phyloP scores from a whole-genome alignment of 1,140 invertebrate species.

The Hermatobates lingyangjiaoensis region DNA sequence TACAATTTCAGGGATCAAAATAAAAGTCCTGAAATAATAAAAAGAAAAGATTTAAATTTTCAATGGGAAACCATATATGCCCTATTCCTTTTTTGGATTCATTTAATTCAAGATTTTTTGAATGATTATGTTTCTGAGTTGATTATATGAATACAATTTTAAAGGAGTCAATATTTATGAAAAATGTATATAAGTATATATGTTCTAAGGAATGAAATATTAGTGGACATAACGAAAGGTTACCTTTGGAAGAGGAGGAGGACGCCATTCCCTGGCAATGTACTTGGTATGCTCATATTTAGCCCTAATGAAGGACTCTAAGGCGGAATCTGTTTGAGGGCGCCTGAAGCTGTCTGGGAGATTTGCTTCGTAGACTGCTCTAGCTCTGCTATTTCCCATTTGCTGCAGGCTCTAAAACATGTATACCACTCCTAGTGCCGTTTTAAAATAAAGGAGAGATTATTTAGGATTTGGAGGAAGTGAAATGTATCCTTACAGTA shows the following conservation, averaged over 20 bases:
- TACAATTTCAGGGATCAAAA: no score
- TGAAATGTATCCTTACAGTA: no score
- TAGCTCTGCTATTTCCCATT: conserved; percentile 92
- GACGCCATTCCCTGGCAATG: conserved; percentile 90
- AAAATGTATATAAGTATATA: background rate
- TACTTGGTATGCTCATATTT: conserved; percentile 99
- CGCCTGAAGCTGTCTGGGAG: conserved; percentile 84
- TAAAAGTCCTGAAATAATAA: no score
- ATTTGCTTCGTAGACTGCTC: conserved; percentile 94
- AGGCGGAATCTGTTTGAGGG: conserved; percentile 80
- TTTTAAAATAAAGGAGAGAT: no score
- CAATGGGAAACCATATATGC: no score
- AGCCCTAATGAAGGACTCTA: conserved; percentile 87
- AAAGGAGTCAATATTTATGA: background rate
- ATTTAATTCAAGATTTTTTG: background rate
- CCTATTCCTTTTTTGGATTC: no score
- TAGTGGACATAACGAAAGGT: conserved; percentile 14
- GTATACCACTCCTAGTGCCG: no score
- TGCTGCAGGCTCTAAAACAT: conserved; percentile 88
- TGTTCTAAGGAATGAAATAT: background rate
- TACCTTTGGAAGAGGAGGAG: conserved; percentile 61
- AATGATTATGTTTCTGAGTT: background rate
- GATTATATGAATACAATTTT: background rate
- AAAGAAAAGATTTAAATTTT: no score
- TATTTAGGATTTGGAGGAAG: no score